Evolutionary conservation across 2,113 vertebrate genomes (phyloP), one percentile per base, ranked within the genome.

Genomic region (Oryzias javanicus): DNA sequence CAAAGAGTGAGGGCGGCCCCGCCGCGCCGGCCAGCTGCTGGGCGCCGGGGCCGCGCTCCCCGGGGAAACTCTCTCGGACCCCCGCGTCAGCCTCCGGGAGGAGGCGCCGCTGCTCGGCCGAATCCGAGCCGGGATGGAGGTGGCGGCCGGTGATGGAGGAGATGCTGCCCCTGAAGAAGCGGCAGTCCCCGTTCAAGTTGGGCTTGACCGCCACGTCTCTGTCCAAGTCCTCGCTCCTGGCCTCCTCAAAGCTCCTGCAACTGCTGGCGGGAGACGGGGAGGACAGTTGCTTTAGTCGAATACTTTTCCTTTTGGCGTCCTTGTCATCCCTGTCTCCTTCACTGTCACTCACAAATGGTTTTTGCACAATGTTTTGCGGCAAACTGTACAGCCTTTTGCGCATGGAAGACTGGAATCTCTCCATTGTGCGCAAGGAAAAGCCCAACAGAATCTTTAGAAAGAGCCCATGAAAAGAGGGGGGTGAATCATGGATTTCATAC

Each of bases 301-400:
- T 95, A 93, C 95, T 98, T 88, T 95, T 95, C 87, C 92, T 93
- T 79, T 92, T 89, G 29, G 93, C 92, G 91, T 96, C 95, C 89
- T 93, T 92, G 91, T 94, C 94, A 42, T 90, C 87, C 77, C 78
- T 67, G 77, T 91, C 91, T 67, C 94, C 94, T 78, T 94, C 93
- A 7, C 49, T 35, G 73, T 94, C 93, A 90, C 89, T 92, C 89
- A 92, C 91, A 69, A 90, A 91, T 55, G 92, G 89, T 87, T 93
- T 96, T 80, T 94, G 91, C 84, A 91, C 95, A 77, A 94, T 93
- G 89, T 95, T 95, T 91, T 94, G 96, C 88, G 97, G 96, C 78
- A 98, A 90, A 87, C 96, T 99, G 91, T 98, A 98, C 20, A 99
- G 93, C 81, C 96, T 90, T 88, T 96, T 95, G 90, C 96, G 95